Percentiles rank a stretch among this genome's conserved stretches.
Evolutionary conservation across 2,797 vertebrate species (phyloP).

Genomic region (Scolopax bukidnonensis): DNA sequence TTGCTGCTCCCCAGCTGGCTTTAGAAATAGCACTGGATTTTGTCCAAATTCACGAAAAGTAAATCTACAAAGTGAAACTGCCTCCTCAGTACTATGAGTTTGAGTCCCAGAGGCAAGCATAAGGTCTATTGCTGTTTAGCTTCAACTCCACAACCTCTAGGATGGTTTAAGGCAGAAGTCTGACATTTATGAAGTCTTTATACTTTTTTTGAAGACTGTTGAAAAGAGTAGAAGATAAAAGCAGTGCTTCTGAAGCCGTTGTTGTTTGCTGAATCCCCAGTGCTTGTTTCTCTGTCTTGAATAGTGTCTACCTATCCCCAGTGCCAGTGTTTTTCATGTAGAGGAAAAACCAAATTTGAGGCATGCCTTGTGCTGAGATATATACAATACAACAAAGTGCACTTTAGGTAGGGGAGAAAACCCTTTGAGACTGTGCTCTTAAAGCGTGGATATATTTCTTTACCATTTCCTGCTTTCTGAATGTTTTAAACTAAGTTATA

Average conservation of each 20-base stretch:
- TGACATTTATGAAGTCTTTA: slow-evolving; percentile 47
- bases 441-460: background rate
- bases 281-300: slow-evolving; percentile 1
- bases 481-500: background rate
- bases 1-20: background rate
- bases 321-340: slow-evolving; percentile 1
- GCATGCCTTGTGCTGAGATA: background rate
- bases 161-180: slow-evolving; percentile 12
- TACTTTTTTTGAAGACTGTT: background rate
- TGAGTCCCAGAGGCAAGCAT: background rate
- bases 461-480: background rate
- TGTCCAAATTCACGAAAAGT: background rate
- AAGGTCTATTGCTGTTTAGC: background rate
- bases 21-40: background rate
- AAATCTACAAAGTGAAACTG: background rate
- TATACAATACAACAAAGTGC: background rate
- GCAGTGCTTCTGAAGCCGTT: background rate
- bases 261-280: background rate
- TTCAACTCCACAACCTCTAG: background rate
- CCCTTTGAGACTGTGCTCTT: background rate
- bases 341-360: slow-evolving; percentile 19
- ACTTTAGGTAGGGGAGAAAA: background rate
- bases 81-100: background rate
- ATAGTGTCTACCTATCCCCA: background rate
- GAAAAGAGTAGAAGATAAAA: slow-evolving; percentile 33